Evolutionary conservation across 2,888 invertebrate species (phyloP).

Genomic region (Polyommatus iphigenia): DNA sequence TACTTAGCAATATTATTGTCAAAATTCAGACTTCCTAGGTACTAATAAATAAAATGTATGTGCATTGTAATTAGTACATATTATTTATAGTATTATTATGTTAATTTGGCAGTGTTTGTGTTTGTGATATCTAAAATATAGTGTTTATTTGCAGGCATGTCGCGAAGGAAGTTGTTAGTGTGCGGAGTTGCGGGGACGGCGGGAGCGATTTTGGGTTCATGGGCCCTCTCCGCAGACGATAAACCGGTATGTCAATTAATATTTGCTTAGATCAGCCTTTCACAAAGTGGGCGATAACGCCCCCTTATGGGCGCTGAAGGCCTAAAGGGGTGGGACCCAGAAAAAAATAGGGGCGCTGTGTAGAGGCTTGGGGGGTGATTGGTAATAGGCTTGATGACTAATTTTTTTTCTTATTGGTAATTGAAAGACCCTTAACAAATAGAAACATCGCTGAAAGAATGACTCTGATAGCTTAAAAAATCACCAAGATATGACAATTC

Average conservation of each 20-base stretch:
- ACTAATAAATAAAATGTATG: neutral
- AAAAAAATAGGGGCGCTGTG: no score
- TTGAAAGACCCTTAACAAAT: no score
- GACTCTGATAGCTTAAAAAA: no score
- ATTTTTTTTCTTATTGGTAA: no score
- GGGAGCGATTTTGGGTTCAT: slow-evolving; percentile 81
- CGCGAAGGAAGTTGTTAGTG: slow-evolving; percentile 79
- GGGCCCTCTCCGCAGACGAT: slow-evolving; percentile 81
- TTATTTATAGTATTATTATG: neutral
- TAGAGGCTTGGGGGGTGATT: no score
- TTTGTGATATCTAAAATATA: neutral
- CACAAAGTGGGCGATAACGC: no score
- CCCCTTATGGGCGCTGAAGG: no score
- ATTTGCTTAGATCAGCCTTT: neutral
- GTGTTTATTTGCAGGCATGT: slow-evolving; percentile 64
- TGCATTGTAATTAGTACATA: neutral
- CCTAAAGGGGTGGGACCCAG: no score
- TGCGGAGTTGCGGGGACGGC: slow-evolving; percentile 80
- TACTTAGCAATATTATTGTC: no score
- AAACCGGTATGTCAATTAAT: slow-evolving; percentile 57
- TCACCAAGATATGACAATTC: no score
- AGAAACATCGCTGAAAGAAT: no score
- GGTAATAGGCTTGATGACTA: no score
- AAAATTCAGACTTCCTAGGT: neutral
- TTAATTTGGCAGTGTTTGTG: neutral